phyloP scores from a whole-genome alignment of 2,797 vertebrate genomes.

The Eidolon dupreanum region DNA sequence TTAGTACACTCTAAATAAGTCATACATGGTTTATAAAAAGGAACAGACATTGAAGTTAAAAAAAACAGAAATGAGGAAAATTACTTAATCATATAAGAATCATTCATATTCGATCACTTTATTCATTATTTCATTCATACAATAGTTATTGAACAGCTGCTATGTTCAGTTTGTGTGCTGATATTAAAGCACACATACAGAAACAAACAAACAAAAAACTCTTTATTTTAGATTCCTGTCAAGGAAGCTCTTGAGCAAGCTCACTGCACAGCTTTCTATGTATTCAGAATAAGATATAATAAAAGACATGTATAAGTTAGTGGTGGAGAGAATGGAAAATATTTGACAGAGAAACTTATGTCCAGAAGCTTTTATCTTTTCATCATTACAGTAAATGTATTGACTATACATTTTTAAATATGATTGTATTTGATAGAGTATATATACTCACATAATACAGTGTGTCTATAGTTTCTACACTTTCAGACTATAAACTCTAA shows the following conservation, averaged over 20 bases:
- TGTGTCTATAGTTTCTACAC: not conserved
- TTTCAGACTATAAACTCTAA: not conserved
- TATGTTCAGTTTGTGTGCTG: not conserved
- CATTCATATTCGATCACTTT: not conserved
- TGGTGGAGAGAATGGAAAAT: not conserved
- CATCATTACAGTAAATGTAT: not conserved
- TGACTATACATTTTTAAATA: not conserved
- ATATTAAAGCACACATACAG: not conserved
- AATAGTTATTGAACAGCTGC: not conserved
- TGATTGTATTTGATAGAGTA: not conserved
- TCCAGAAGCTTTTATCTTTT: not conserved
- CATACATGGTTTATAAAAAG: not conserved
- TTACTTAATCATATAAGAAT: not conserved
- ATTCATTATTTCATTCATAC: not conserved
- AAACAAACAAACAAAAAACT: not conserved
- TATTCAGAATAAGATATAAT: not conserved
- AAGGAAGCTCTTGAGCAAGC: not conserved
- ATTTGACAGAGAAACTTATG: not conserved
- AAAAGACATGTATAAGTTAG: not conserved
- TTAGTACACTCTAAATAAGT: not conserved
- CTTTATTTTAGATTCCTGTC: not conserved
- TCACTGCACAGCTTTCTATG: not conserved
- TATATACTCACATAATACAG: not conserved
- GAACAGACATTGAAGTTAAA: not conserved
- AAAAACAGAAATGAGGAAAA: not conserved